phyloP scores from a whole-genome alignment of 1,140 invertebrate genomes.

The Arion vulgaris region DNA sequence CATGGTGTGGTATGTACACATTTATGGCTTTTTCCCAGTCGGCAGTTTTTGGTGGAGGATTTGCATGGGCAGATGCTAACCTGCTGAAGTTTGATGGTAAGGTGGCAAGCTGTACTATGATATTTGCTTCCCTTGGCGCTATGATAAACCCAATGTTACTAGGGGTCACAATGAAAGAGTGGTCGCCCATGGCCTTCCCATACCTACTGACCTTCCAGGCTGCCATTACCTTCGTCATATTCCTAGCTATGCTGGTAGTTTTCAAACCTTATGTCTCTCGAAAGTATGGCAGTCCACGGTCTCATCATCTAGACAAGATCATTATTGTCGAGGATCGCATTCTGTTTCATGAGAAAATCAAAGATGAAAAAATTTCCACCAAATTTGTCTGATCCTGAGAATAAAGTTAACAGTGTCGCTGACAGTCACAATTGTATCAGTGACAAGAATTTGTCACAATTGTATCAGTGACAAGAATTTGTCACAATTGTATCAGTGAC shows the following conservation, averaged over 20 bases:
- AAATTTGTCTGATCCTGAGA: no score
- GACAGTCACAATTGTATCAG: no score
- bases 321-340: no score
- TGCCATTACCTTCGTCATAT: background rate
- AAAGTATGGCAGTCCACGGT: background rate
- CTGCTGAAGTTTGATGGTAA: slow-evolving; percentile 1
- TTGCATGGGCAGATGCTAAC: slow-evolving; percentile 23
- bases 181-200: slow-evolving; percentile 23
- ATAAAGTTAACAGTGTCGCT: no score
- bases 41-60: slow-evolving; percentile 5
- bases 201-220: background rate
- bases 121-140: slow-evolving; percentile 11
- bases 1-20: slow-evolving; percentile 8
- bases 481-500: no score
- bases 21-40: slow-evolving; percentile 14
- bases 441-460: no score
- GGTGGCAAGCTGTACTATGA: slow-evolving; percentile 7
- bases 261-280: background rate
- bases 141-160: slow-evolving; percentile 11
- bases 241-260: background rate
- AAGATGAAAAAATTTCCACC: no score
- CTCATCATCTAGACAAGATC: no score
- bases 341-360: no score
- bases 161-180: slow-evolving; percentile 15
- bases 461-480: no score